Evolutionary conservation across 2,888 invertebrate genomes (phyloP).

Genomic region (Morpho helenor): DNA sequence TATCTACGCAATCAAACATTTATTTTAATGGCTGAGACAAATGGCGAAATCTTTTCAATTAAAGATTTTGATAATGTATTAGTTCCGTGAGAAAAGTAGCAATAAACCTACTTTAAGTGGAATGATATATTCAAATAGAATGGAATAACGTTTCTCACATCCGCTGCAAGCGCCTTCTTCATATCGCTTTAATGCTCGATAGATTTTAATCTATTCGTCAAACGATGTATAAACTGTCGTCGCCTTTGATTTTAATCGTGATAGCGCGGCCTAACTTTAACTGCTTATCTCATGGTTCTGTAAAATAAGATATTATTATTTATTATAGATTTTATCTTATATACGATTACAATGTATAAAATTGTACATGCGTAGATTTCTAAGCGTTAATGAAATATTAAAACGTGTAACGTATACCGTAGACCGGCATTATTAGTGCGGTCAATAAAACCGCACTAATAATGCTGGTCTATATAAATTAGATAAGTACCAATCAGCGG

Average conservation of each 20-base stretch:
- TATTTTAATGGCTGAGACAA: constrained; percentile 60
- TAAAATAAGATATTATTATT: constrained; percentile 31
- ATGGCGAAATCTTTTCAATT: constrained; percentile 72
- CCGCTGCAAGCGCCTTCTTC: constrained; percentile 68
- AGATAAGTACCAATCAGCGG: constrained; percentile 7
- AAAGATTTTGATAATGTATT: constrained; percentile 71
- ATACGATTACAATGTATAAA: constrained; percentile 15
- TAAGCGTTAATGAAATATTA: constrained; percentile 13
- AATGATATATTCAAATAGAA: constrained; percentile 77
- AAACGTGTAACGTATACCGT: constrained; percentile 8
- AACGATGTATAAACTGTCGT: constrained; percentile 60
- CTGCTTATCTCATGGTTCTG: constrained; percentile 38
- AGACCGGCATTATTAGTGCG: background rate
- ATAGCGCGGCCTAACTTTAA: constrained; percentile 41
- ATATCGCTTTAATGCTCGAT: constrained; percentile 52
- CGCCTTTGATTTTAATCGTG: constrained; percentile 52
- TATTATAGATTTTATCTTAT: constrained; percentile 26
- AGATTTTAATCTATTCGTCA: constrained; percentile 72
- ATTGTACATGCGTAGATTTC: constrained; percentile 8
- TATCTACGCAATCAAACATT: constrained; percentile 45
- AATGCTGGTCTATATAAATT: background rate
- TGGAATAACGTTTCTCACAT: constrained; percentile 69
- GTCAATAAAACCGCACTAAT: constrained; percentile 1
- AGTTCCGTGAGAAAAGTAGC: constrained; percentile 78
- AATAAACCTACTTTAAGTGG: constrained; percentile 76